Evolutionary conservation across 1,140 invertebrate species (phyloP).

Genomic region (Cylas formicarius): DNA sequence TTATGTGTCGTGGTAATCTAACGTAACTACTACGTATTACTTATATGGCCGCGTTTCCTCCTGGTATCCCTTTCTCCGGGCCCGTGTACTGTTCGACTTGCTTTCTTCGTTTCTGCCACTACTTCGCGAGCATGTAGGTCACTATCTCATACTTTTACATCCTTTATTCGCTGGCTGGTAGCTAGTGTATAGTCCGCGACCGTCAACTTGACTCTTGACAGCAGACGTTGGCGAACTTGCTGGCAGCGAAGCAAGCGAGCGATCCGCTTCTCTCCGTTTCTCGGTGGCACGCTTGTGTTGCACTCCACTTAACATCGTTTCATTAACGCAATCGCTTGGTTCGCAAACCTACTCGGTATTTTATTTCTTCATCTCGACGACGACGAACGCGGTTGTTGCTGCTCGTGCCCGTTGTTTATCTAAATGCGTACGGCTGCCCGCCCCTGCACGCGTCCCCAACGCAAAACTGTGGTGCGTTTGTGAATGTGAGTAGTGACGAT

Average conservation of each 20-base stretch:
- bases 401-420: too few species aligned
- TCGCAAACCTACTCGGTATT: too few species aligned
- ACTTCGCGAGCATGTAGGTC: conserved; percentile 40
- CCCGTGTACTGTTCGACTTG: too few species aligned
- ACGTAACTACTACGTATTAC: conserved; percentile 39
- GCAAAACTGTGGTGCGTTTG: background rate
- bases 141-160: conserved; percentile 43
- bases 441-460: background rate
- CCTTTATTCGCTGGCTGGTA: conserved; percentile 26
- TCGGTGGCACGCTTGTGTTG: too few species aligned
- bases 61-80: conserved; percentile 41
- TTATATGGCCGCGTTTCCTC: conserved; percentile 39
- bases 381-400: too few species aligned
- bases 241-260: too few species aligned
- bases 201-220: conserved; percentile 22
- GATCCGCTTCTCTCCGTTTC: conserved; percentile 5
- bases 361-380: too few species aligned
- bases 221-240: conserved; percentile 17
- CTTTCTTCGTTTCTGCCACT: conserved; percentile 41
- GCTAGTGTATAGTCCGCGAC: conserved; percentile 19
- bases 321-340: too few species aligned
- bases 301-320: too few species aligned
- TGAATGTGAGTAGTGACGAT: conserved; percentile 19
- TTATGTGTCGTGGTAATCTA: conserved; percentile 41
- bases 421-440: too few species aligned